phyloP scores from a whole-genome alignment of 1,140 invertebrate genomes.

The Drosophila repleta region DNA sequence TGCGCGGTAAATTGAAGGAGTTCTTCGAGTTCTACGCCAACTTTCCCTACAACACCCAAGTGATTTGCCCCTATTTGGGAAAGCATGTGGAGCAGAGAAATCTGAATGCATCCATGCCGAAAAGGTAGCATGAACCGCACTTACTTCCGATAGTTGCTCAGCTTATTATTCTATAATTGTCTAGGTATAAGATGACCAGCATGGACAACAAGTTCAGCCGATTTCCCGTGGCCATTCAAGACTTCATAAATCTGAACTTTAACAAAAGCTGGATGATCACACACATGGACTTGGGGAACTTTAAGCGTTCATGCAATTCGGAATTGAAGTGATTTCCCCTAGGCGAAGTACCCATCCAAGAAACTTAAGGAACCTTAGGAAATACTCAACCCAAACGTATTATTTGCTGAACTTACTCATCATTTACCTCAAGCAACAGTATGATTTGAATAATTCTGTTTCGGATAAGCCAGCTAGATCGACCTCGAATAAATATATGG shows the following conservation, averaged over 20 bases:
- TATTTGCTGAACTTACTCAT: too few relatives aligned
- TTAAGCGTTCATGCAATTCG: neutral
- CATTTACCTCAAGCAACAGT: neutral
- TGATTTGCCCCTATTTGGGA: constrained; percentile 42
- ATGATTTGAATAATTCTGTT: neutral
- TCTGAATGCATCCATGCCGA: constrained; percentile 2
- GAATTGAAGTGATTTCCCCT: neutral
- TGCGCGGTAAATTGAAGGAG: neutral
- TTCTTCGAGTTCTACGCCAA: constrained; percentile 35
- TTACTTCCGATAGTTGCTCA: neutral
- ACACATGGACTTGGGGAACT: accelerated
- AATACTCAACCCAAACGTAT: too few relatives aligned
- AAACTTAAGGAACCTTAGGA: too few relatives aligned
- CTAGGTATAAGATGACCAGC: neutral
- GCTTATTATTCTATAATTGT: neutral
- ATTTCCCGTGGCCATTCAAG: constrained; percentile 20
- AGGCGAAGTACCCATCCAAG: too few relatives aligned
- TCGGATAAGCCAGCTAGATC: too few relatives aligned
- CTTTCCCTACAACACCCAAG: constrained; percentile 6
- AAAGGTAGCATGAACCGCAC: constrained; percentile 15
- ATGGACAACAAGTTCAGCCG: neutral
- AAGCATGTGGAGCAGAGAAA: neutral
- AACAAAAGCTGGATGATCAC: constrained; percentile 11
- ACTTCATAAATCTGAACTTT: constrained; percentile 12
- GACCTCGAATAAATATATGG: neutral